Base-by-base conservation (phyloP, 2,113 vertebrate species). In the Tinamus guttatus region DNA sequence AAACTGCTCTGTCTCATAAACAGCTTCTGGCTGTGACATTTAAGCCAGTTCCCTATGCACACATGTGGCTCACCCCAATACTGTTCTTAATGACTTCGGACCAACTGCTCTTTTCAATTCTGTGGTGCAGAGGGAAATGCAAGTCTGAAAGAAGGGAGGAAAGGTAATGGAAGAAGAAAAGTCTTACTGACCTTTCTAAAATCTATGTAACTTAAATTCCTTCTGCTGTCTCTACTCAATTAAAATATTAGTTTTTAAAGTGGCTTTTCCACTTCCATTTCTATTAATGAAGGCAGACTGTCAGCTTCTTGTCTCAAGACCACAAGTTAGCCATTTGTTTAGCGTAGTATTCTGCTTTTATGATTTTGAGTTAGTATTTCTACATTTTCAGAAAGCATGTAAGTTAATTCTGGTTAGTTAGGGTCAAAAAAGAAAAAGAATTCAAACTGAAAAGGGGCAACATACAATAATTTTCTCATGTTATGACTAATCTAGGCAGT, bases 21-120 rank as follows among this genome's bases (percentile, higher is more conserved):
- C 95, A 95, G 92, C 83, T 87, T 65, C 93, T 86, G 47, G 17
- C 88, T 73, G 92, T 97, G 96, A 96, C 95, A 96, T 97, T 96
- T 95, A 92, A 94, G 85, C 85, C 80, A 24, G 91, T 87, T 96
- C 92, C 85, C 94, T 84, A 59, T 89, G 80, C 94, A 80, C 93
- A 95, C 2, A 27, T 86, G 89, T 94, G 94, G 62, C 91, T 97
- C 87, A 93, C 87, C 89, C 87, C 94, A 93, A 45, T 94, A 93
- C 90, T 54, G 25, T 45, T 76, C 83, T 92, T 96, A 95, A 96
- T 96, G 94, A 95, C 93, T 96, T 92, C 45, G 80, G 92, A 84
- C 89, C 36, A 85, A 94, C 88, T 92, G 93, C 85, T 96, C 85
- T 97, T 97, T 96, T 79, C 62, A 87, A 0, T 65, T 92, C 82